Evolutionary conservation across 2,113 vertebrate species (phyloP), one percentile per base, ranked within the genome.

Genomic region (Corythornis vintsioides): DNA sequence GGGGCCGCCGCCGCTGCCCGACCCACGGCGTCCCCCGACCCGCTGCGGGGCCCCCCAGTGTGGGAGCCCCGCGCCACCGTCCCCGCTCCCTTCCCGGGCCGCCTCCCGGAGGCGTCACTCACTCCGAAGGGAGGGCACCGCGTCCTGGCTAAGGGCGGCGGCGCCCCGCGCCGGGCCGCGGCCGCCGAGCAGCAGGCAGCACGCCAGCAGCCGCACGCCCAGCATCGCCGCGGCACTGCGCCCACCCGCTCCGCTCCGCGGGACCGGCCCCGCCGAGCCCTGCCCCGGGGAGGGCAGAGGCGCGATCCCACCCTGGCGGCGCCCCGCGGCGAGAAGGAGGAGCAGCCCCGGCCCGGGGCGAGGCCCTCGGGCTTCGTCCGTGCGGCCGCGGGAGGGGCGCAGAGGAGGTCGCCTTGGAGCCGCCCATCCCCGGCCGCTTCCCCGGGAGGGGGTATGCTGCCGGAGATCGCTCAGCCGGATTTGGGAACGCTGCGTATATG

Each of bases 1-100:
- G 97, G 89, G 43, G 97, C 26, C 71, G 97, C 28, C 80, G 97
- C 96, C 86, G 96, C 94, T 3, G 92, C 90, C 87, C 92, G 90
- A 72, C 96, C 95, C 94, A 96, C 95, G 78, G 79, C 50, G 29
- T n/a, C 14, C 28, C 15, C 25, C 17, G 5, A 7, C 40, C 47
- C 22, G 28, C 20, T 35, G 22, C 29, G 13, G 31, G 15, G 29
- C 18, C 29, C 61, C 25, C 25, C 28, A 16, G 11, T 11, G 11
- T 38, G 25, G 33, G 21, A 43, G 17, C 66, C 35, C 85, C 67
- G 38, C 55, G 2, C 33, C 42, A 17, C 16, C 26, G 11, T 47
- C 42, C 28, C 16, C 26, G 11, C 53, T n/a, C 53, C 77, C 5
- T 21, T n/a, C 74, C 73, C 16, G 22, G 48, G 82, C 59, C 53